Percentiles rank a stretch among this genome's conserved stretches.
Evolutionary conservation across 2,888 invertebrate species (phyloP).

Genomic region (Clanis bilineata): DNA sequence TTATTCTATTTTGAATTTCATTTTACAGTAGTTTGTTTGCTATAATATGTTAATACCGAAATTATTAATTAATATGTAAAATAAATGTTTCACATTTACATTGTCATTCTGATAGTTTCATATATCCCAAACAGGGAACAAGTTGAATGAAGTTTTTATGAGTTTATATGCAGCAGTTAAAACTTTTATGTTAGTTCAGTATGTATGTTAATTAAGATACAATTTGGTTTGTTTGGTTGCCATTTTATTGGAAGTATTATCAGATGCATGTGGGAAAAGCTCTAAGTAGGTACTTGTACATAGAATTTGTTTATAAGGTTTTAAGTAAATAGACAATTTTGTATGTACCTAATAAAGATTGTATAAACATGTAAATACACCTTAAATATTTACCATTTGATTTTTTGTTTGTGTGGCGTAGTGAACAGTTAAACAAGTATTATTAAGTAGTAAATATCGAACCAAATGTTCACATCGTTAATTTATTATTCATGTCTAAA

Average conservation of each 20-base stretch:
- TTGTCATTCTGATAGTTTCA: neutral
- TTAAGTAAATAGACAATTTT: neutral
- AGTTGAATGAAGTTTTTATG: constrained; percentile 37
- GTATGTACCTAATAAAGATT: too few relatives aligned
- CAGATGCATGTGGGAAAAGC: neutral
- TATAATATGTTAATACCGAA: too few relatives aligned
- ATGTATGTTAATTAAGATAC: constrained; percentile 28
- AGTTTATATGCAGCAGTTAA: constrained; percentile 40
- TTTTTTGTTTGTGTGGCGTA: neutral
- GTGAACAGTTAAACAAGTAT: constrained; percentile 1
- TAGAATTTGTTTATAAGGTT: too few relatives aligned
- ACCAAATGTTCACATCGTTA: constrained; percentile 47
- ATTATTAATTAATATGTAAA: too few relatives aligned
- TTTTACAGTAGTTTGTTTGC: too few relatives aligned
- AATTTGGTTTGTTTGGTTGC: constrained; percentile 38
- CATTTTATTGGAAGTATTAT: constrained; percentile 30
- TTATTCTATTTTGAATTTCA: too few relatives aligned
- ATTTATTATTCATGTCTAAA: constrained; percentile 61
- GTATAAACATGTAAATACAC: neutral
- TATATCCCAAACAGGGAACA: constrained; percentile 23
- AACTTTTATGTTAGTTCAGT: constrained; percentile 26
- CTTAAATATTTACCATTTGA: neutral
- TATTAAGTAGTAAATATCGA: constrained; percentile 22
- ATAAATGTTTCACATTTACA: neutral
- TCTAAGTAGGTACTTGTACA: neutral